These are phyloP conservation scores for Protaetia brevitarsis DNA, from an alignment of 1,140 invertebrate species.

Conservation along the genomic window DNA sequence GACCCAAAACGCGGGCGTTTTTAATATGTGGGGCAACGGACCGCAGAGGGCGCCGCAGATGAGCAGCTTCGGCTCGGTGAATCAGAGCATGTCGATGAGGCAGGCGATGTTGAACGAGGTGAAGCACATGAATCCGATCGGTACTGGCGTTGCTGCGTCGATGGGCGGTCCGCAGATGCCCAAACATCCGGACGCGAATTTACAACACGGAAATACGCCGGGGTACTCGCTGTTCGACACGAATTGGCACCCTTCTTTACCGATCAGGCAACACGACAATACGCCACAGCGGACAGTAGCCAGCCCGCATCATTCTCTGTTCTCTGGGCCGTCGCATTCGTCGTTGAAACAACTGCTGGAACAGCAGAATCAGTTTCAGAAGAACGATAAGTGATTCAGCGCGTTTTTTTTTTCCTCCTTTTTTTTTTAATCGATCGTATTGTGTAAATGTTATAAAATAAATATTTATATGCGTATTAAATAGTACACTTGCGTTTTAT, in stretches of 20 bases:
- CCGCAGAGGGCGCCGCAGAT: constrained; percentile 20
- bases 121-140: constrained; percentile 25
- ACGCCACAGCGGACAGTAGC: not conserved
- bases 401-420: not conserved
- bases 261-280: constrained; percentile 12
- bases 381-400: constrained; percentile 17
- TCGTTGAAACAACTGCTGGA: constrained; percentile 76
- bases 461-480: no score
- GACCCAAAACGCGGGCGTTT: constrained; percentile 12
- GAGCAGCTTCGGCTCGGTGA: constrained; percentile 9
- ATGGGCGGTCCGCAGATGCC: constrained; percentile 18
- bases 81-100: constrained; percentile 39
- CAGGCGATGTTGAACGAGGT: constrained; percentile 46
- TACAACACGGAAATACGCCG: constrained; percentile 23
- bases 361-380: constrained; percentile 65
- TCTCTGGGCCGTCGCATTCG: constrained; percentile 73
- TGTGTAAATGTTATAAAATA: not conserved
- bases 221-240: constrained; percentile 47
- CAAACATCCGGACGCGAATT: not conserved
- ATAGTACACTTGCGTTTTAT: no score
- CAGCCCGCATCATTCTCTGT: constrained; percentile 63
- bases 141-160: not conserved
- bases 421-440: not conserved
- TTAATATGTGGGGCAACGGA: constrained; percentile 28
- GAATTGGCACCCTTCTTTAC: constrained; percentile 23